Conservation (phyloP, 2,888 invertebrate species). For the Brachyptera putata region DNA sequence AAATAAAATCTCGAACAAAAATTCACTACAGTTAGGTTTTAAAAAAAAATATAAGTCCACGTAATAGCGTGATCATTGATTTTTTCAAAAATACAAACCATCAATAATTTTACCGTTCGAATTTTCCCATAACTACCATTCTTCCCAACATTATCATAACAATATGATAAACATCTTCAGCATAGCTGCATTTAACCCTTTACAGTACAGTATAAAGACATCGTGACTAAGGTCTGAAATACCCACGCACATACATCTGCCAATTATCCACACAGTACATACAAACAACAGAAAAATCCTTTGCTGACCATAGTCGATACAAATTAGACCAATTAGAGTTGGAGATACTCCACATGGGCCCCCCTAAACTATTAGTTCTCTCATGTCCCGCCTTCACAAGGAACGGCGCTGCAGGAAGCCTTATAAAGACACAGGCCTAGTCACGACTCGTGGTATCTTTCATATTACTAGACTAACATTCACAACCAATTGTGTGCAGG, state of each 20-base stretch:
- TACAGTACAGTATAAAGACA: background rate
- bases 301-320: constrained; percentile 1
- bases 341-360: too few relatives aligned
- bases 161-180: too few relatives aligned
- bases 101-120: too few relatives aligned
- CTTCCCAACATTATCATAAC: too few relatives aligned
- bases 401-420: background rate
- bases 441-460: constrained; percentile 3
- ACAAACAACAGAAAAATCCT: background rate
- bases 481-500: constrained; percentile 11
- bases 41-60: too few relatives aligned
- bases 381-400: background rate
- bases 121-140: too few relatives aligned
- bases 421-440: background rate
- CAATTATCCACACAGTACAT: background rate
- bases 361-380: too few relatives aligned
- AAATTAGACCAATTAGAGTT: constrained; percentile 18
- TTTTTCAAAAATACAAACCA: too few relatives aligned
- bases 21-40: too few relatives aligned
- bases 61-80: too few relatives aligned
- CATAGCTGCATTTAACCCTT: too few relatives aligned
- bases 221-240: background rate
- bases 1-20: too few relatives aligned
- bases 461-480: background rate
- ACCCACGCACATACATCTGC: background rate